These are phyloP conservation scores for Brenthis daphne DNA, from an alignment of 2,888 invertebrate genomes.

Conservation along the genomic window DNA sequence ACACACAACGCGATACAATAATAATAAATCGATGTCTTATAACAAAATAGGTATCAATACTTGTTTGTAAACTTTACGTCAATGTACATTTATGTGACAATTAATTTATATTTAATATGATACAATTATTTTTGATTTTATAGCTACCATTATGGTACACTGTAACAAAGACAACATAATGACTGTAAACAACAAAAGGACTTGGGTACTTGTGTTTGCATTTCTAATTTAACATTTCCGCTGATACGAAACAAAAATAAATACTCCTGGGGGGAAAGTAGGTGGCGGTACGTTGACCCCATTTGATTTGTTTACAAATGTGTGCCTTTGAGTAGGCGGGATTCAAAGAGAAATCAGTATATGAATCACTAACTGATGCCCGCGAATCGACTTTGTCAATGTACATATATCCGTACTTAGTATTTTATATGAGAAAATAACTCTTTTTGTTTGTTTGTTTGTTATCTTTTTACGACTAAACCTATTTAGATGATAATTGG, in stretches of 20 bases:
- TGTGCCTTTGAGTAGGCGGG: constrained; percentile 42
- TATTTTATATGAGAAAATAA: no score
- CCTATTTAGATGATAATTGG: no score
- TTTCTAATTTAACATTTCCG: constrained; percentile 29
- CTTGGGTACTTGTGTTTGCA: neutral
- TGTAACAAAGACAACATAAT: neutral
- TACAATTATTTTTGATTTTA: neutral
- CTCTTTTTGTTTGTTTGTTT: no score
- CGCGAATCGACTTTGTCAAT: neutral
- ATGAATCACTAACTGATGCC: constrained; percentile 24
- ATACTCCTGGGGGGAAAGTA: constrained; percentile 57
- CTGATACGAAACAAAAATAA: constrained; percentile 36
- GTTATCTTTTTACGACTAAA: no score
- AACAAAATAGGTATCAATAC: no score
- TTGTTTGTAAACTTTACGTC: neutral
- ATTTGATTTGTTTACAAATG: constrained; percentile 47
- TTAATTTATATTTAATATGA: neutral
- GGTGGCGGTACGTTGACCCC: constrained; percentile 63
- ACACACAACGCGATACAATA: neutral
- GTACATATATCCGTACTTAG: no score
- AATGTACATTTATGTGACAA: neutral
- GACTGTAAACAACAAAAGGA: neutral
- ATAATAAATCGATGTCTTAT: neutral
- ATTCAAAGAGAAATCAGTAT: constrained; percentile 42
- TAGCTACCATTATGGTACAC: neutral